These are phyloP conservation scores for Pseudococcus viburni DNA, from an alignment of 2,888 invertebrate species.

Conservation along the genomic window DNA sequence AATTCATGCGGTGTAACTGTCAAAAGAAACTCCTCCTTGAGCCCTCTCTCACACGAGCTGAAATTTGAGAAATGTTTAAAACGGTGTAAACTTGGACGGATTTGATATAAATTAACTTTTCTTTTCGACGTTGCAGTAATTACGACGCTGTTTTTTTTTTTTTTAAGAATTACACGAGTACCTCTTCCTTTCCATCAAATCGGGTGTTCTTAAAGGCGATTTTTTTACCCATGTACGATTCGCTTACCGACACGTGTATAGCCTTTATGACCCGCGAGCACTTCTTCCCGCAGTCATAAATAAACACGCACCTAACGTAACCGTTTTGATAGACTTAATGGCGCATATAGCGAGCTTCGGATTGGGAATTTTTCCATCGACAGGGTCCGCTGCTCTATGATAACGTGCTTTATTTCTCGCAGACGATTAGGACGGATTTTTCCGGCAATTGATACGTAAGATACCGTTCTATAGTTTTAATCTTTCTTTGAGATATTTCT, in stretches of 20 bases:
- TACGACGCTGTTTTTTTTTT: background rate
- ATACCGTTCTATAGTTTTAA: too few species aligned
- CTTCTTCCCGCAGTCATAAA: conserved; percentile 25
- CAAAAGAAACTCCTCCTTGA: background rate
- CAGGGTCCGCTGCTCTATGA: background rate
- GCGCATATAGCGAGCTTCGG: background rate
- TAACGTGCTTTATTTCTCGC: background rate
- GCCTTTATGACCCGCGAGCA: conserved; percentile 58
- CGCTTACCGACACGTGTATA: conserved; percentile 59
- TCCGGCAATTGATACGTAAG: background rate
- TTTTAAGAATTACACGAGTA: background rate
- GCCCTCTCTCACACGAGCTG: background rate
- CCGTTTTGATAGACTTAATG: conserved; percentile 56
- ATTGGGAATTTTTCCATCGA: conserved; percentile 37
- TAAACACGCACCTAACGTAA: conserved; percentile 51
- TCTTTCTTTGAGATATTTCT: too few species aligned
- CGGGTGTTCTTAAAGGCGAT: background rate
- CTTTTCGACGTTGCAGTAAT: background rate
- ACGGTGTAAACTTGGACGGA: conserved; percentile 1
- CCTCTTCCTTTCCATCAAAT: background rate
- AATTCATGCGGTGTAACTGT: conserved; percentile 13
- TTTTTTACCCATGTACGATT: conserved; percentile 9
- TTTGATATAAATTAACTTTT: conserved; percentile 17
- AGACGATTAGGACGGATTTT: background rate
- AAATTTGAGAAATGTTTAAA: conserved; percentile 32